These are phyloP conservation scores for Peromyscus polionotus DNA, from an alignment of 2,113 vertebrate genomes.

Conservation along the genomic window DNA sequence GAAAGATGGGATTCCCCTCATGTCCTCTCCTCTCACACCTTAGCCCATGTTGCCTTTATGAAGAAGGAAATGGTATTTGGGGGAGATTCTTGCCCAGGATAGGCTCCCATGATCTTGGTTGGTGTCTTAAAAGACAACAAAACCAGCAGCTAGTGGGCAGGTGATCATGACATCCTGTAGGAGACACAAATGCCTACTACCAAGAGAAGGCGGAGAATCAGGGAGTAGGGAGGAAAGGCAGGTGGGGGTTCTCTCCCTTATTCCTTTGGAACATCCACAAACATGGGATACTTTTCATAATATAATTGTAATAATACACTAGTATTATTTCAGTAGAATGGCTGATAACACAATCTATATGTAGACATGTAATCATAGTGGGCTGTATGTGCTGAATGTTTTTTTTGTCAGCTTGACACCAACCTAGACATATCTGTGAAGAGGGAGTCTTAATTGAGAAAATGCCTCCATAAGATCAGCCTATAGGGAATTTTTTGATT, in stretches of 20 bases:
- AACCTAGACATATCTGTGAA: not conserved
- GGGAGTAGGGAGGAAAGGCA: not conserved
- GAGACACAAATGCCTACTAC: not conserved
- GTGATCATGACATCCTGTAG: fast-evolving
- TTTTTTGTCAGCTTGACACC: not conserved
- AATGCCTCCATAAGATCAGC: not conserved
- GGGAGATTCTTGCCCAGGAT: not conserved
- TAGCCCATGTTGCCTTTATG: not conserved
- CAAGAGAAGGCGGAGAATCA: not conserved
- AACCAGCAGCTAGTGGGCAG: not conserved
- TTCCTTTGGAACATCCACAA: not conserved
- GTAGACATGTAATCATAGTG: not conserved
- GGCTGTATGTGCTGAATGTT: not conserved
- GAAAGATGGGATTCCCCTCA: not conserved
- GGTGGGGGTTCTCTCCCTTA: not conserved
- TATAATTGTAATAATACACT: not conserved
- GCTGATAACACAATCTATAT: not conserved
- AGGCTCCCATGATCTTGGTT: not conserved
- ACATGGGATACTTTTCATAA: not conserved
- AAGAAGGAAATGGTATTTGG: not conserved
- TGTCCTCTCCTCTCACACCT: not conserved
- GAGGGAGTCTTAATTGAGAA: not conserved
- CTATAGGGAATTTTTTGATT: not conserved
- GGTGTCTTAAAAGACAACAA: not conserved
- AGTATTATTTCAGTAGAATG: conserved; percentile 23